Evolutionary conservation across 2,113 vertebrate genomes (phyloP).

Genomic region (Zosterops borbonicus): DNA sequence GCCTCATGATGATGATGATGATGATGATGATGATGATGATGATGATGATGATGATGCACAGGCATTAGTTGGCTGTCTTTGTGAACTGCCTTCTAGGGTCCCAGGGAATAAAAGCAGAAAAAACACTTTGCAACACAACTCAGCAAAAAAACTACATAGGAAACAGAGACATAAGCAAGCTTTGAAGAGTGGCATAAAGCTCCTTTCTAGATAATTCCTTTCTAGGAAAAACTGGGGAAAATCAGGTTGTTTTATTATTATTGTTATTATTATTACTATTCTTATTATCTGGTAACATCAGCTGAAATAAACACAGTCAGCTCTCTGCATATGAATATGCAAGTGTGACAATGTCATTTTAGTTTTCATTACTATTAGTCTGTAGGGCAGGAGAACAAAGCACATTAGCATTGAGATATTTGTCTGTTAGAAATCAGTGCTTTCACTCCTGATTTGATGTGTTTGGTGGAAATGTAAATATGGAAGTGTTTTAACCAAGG

Average conservation of each 20-base stretch:
- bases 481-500: not conserved
- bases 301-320: not conserved
- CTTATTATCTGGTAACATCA: not conserved
- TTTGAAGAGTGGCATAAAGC: not conserved
- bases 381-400: not conserved
- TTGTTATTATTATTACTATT: not conserved
- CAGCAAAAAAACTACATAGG: not conserved
- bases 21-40: not conserved
- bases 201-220: not conserved
- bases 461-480: not conserved
- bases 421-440: not conserved
- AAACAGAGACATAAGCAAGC: not conserved
- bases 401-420: not conserved
- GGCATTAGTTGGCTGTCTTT: not conserved
- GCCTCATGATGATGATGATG: not conserved
- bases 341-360: not conserved
- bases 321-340: not conserved
- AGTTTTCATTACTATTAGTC: not conserved
- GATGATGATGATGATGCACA: not conserved
- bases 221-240: not conserved
- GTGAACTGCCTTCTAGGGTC: not conserved
- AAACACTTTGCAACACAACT: not conserved
- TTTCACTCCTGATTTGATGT: not conserved
- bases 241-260: not conserved
- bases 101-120: not conserved